Evolutionary conservation across 2,113 vertebrate species (phyloP).

Genomic region (Nymphicus hollandicus): DNA sequence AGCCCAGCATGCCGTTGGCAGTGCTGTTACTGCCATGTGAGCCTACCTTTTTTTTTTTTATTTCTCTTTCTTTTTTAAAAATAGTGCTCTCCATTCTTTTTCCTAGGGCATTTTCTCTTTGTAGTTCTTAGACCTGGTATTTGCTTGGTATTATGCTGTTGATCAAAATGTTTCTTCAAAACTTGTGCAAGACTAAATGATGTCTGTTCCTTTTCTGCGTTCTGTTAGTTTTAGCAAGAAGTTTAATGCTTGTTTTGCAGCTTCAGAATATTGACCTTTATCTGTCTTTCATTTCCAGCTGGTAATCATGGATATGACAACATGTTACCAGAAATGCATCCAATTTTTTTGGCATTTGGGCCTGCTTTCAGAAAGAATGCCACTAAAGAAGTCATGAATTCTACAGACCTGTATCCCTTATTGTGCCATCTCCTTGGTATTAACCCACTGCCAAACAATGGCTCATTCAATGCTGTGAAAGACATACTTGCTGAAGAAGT

Average conservation of each 20-base stretch:
- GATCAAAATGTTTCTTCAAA: neutral
- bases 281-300: slow-evolving; percentile 74
- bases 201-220: neutral
- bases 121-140: neutral
- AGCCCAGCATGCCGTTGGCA: too few relatives aligned
- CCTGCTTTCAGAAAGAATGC: slow-evolving; percentile 85
- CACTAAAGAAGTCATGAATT: slow-evolving; percentile 78
- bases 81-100: neutral
- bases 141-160: neutral
- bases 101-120: neutral
- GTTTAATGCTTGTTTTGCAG: neutral
- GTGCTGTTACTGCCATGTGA: neutral
- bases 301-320: slow-evolving; percentile 94
- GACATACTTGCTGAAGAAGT: slow-evolving; percentile 76
- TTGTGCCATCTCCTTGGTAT: slow-evolving; percentile 86
- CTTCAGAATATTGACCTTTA: neutral
- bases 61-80: neutral
- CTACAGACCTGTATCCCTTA: slow-evolving; percentile 88
- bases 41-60: neutral
- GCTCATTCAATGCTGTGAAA: slow-evolving; percentile 78
- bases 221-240: neutral
- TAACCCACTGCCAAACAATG: slow-evolving; percentile 82
- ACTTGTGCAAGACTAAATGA: neutral
- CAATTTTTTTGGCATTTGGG: slow-evolving; percentile 86
- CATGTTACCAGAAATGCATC: slow-evolving; percentile 85